phyloP scores from a whole-genome alignment of 2,888 invertebrate species.

The Thalpophila matura region DNA sequence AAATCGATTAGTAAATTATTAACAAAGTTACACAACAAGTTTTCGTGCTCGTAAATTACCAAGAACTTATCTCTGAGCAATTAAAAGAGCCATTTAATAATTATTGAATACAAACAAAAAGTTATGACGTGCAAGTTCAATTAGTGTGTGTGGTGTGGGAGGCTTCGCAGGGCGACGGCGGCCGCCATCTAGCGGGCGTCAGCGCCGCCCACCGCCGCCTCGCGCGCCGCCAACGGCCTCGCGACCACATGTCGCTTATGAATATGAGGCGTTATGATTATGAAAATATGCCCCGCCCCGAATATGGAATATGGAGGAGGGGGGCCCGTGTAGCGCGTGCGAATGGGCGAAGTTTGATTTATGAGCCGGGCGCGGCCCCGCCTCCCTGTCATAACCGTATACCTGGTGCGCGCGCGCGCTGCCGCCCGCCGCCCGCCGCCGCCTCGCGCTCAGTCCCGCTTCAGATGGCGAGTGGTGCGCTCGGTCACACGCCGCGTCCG shows the following conservation, averaged over 20 bases:
- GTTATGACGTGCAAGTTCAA: slow-evolving; percentile 87
- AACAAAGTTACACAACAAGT: slow-evolving; percentile 52
- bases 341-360: slow-evolving; percentile 92
- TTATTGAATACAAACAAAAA: slow-evolving; percentile 81
- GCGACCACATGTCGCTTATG: slow-evolving; percentile 88
- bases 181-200: slow-evolving; percentile 89
- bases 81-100: slow-evolving; percentile 67
- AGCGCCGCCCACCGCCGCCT: slow-evolving; percentile 83
- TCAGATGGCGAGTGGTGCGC: slow-evolving; percentile 90
- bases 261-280: slow-evolving; percentile 91
- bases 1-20: slow-evolving; percentile 48
- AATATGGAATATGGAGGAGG: slow-evolving; percentile 92
- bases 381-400: slow-evolving; percentile 93
- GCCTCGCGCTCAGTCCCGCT: slow-evolving; percentile 89
- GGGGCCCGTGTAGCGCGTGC: slow-evolving; percentile 92
- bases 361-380: slow-evolving; percentile 92
- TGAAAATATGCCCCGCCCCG: slow-evolving; percentile 91
- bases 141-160: slow-evolving; percentile 88
- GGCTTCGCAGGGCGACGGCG: slow-evolving; percentile 85
- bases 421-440: slow-evolving; percentile 83
- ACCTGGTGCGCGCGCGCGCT: slow-evolving; percentile 92
- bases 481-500: slow-evolving; percentile 79
- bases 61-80: slow-evolving; percentile 64
- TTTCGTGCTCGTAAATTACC: slow-evolving; percentile 55
- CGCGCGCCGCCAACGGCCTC: slow-evolving; percentile 68